Conservation (phyloP, 2,797 vertebrate species). For the Paramormyrops hopkinsi region DNA sequence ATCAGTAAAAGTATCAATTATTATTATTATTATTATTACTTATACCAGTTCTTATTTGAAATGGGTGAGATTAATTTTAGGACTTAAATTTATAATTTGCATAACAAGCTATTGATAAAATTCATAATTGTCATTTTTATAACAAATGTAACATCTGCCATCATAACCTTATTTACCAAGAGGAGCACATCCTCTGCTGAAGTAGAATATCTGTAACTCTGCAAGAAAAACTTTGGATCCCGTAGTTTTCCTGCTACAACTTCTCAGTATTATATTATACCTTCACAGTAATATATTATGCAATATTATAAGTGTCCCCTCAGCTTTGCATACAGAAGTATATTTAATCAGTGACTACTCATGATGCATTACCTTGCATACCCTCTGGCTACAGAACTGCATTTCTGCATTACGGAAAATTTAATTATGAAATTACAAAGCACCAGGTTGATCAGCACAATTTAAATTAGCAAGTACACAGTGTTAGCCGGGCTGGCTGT, state of each 20-base stretch:
- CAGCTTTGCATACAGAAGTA: conserved; percentile 22
- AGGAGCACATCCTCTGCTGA: background rate
- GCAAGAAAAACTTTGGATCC: background rate
- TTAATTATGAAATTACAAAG: conserved; percentile 48
- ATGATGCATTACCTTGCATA: conserved; percentile 28
- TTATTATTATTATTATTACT: background rate
- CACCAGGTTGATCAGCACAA: conserved; percentile 41
- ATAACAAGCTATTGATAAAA: background rate
- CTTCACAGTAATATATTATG: conserved; percentile 11
- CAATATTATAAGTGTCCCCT: conserved; percentile 9
- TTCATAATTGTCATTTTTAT: background rate
- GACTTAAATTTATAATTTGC: background rate
- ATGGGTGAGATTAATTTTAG: background rate
- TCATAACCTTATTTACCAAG: background rate
- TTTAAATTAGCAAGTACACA: conserved; percentile 39
- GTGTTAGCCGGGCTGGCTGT: conserved; percentile 31
- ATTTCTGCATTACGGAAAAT: conserved; percentile 41
- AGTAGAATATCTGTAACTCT: background rate
- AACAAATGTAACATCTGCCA: background rate
- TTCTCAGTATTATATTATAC: background rate
- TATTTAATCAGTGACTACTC: conserved; percentile 31
- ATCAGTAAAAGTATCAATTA: background rate
- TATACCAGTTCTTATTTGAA: background rate
- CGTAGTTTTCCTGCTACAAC: background rate
- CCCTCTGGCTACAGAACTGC: conserved; percentile 31